Percentiles rank a stretch among this genome's conserved stretches.
Conservation (phyloP, 2,113 vertebrate genomes). For the Chaetorhynchus papuensis region DNA sequence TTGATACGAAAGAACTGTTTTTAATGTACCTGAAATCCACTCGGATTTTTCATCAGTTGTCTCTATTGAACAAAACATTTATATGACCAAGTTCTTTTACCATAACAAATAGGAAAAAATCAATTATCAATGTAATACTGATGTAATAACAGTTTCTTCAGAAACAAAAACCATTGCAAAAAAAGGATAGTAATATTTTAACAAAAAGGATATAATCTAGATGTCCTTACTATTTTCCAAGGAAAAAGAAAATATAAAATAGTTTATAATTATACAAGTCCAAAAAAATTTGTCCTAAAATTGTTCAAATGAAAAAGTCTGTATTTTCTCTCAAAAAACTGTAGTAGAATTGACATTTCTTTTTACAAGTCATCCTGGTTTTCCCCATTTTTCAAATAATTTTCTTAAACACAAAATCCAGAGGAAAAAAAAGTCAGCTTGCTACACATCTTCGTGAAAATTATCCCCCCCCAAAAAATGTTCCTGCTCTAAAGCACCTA, state of each 20-base stretch:
- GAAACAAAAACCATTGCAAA: not conserved
- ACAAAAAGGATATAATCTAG: not conserved
- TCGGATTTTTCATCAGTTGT: not conserved
- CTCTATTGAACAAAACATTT: not conserved
- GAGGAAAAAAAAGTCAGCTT: not conserved
- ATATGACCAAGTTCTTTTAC: not conserved
- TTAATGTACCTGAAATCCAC: not conserved
- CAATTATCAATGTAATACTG: not conserved
- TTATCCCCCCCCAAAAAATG: fast-evolving
- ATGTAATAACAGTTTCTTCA: not conserved
- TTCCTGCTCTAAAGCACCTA: not conserved
- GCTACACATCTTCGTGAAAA: not conserved
- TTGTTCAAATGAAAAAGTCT: not conserved
- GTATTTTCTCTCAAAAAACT: not conserved
- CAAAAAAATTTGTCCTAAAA: fast-evolving
- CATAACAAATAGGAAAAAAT: not conserved
- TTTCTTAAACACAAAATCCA: not conserved
- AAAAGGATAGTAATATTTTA: not conserved
- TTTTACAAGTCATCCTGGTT: not conserved
- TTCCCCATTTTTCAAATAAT: not conserved
- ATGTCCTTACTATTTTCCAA: not conserved
- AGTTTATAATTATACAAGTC: not conserved
- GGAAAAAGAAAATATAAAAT: not conserved
- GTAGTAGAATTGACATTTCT: not conserved
- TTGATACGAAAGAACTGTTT: not conserved